Conservation (phyloP, 2,113 vertebrate species). For the Diadophis punctatus region DNA sequence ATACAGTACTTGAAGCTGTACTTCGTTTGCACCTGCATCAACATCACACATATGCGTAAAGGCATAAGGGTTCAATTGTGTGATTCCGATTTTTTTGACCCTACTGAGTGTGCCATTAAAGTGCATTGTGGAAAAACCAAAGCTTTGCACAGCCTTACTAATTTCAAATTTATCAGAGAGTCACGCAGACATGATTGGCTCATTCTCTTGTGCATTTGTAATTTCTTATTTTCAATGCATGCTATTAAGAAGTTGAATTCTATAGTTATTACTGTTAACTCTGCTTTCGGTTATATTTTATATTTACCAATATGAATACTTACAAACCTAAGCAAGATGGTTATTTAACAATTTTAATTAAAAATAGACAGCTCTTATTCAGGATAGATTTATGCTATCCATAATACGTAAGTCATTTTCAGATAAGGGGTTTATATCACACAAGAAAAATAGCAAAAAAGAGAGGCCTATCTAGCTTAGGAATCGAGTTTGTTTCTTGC, state of each 20-base stretch:
- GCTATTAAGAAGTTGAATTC: background rate
- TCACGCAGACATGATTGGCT: too few relatives aligned
- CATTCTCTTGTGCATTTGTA: background rate
- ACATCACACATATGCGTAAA: background rate
- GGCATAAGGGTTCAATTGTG: background rate
- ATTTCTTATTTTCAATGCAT: background rate
- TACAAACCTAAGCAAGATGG: background rate
- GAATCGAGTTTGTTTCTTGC: conserved; percentile 19
- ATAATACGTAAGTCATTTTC: background rate
- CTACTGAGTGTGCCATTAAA: background rate
- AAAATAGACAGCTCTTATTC: background rate
- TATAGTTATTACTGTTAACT: background rate
- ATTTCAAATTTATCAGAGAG: background rate
- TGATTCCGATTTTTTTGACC: background rate
- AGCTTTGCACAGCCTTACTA: background rate
- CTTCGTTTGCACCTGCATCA: background rate
- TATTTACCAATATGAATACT: background rate
- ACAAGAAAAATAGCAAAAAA: background rate
- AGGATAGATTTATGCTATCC: background rate
- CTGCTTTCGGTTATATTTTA: background rate
- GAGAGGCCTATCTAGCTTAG: background rate
- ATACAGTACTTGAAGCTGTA: background rate
- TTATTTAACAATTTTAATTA: background rate
- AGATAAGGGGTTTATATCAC: conserved; percentile 26
- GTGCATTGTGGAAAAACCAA: background rate